phyloP scores from a whole-genome alignment of 2,113 vertebrate genomes.

The Ictalurus furcatus region DNA sequence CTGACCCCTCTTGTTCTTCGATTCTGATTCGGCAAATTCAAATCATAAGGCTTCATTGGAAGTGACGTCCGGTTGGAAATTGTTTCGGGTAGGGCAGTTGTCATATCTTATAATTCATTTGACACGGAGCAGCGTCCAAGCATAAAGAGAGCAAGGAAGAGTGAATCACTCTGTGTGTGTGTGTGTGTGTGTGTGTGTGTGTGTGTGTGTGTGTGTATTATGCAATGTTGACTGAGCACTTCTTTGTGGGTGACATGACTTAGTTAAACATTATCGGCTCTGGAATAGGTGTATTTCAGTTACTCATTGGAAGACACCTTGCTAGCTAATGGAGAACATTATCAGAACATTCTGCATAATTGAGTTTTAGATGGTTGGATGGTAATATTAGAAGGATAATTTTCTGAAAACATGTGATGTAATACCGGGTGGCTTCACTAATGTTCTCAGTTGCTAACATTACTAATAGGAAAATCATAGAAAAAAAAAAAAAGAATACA shows the following conservation, averaged over 20 bases:
- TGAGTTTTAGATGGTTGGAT: not conserved
- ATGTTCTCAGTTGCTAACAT: not conserved
- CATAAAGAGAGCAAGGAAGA: slow-evolving; percentile 36
- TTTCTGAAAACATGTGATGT: not conserved
- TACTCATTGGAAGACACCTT: not conserved
- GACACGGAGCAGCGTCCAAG: slow-evolving; percentile 26
- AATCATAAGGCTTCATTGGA: slow-evolving; percentile 42
- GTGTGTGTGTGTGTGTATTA: slow-evolving; percentile 37
- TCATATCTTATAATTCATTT: slow-evolving; percentile 51
- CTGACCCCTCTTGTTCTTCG: slow-evolving; percentile 34
- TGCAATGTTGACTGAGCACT: slow-evolving; percentile 33
- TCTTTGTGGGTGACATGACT: not conserved
- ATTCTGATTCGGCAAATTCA: slow-evolving; percentile 37
- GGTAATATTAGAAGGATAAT: not conserved
- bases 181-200: slow-evolving; percentile 6
- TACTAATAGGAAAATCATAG: not conserved
- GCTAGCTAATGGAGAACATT: not conserved
- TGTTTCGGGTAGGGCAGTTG: slow-evolving; percentile 33
- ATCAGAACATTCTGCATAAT: not conserved
- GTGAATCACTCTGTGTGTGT: slow-evolving; percentile 21
- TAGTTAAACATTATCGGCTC: slow-evolving; percentile 29
- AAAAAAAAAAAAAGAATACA: not conserved
- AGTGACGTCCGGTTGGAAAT: slow-evolving; percentile 38
- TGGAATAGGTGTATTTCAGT: not conserved
- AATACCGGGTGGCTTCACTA: not conserved